Percentiles rank a stretch among this genome's conserved stretches.
Conservation (phyloP, 2,797 vertebrate genomes). For the Hylomyscus alleni region DNA sequence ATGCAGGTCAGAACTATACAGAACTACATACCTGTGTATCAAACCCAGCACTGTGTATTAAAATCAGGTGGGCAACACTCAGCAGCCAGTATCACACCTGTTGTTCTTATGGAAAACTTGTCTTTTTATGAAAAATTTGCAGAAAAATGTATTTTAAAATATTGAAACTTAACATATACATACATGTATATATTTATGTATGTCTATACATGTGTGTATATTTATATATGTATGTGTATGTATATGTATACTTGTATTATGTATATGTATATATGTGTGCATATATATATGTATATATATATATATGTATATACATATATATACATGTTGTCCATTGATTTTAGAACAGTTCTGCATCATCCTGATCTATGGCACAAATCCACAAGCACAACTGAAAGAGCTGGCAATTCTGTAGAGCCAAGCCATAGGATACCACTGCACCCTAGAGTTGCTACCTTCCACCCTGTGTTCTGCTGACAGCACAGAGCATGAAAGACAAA, state of each 20-base stretch:
- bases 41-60: not conserved
- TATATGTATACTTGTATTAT: no score
- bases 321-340: accelerated
- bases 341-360: not conserved
- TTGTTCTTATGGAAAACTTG: accelerated
- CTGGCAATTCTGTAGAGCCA: not conserved
- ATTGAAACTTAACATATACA: not conserved
- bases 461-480: not conserved
- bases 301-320: not conserved
- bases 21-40: not conserved
- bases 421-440: accelerated
- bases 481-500: accelerated
- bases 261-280: no score
- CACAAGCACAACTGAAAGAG: not conserved
- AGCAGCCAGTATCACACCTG: accelerated
- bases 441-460: not conserved
- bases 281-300: no score
- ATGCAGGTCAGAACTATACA: not conserved
- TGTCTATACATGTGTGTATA: accelerated
- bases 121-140: not conserved
- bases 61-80: not conserved
- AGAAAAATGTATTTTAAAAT: not conserved
- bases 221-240: no score
- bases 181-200: no score
- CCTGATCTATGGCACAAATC: not conserved